Evolutionary conservation across 1,140 invertebrate species (phyloP).

Genomic region (Ceratoteleas bidentatus): DNA sequence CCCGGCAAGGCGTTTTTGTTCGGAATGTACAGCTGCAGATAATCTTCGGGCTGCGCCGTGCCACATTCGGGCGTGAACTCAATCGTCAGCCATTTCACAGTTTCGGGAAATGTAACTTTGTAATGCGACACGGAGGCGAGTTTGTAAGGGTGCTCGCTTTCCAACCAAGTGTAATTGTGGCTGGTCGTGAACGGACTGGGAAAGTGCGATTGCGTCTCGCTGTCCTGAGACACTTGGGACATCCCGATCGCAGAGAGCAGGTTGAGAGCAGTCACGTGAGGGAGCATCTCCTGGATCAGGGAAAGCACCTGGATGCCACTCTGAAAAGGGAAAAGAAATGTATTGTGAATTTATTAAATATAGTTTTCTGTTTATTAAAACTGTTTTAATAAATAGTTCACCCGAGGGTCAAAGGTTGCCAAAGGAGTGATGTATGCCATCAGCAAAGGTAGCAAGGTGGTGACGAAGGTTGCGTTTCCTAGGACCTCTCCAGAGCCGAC

Average conservation of each 20-base stretch:
- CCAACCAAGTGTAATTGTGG: constrained; percentile 94
- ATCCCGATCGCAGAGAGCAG: constrained; percentile 81
- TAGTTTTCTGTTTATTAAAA: no score
- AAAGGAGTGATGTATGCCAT: constrained; percentile 91
- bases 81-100: no score
- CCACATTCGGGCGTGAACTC: no score
- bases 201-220: constrained; percentile 71
- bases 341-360: no score
- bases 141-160: constrained; percentile 98
- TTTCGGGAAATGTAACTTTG: constrained; percentile 93
- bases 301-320: constrained; percentile 95
- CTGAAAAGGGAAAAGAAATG: no score
- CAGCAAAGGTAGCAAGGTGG: constrained; percentile 88
- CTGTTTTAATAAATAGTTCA: constrained; percentile 73
- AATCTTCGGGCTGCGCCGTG: no score
- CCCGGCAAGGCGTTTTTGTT: no score
- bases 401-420: constrained; percentile 90
- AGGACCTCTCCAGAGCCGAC: constrained; percentile 82
- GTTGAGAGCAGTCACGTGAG: constrained; percentile 93
- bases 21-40: no score
- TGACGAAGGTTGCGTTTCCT: constrained; percentile 85
- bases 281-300: constrained; percentile 94
- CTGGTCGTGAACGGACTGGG: constrained; percentile 85
- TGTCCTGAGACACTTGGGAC: constrained; percentile 78
- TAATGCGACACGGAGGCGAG: constrained; percentile 93